phyloP scores from a whole-genome alignment of 2,113 vertebrate species.

The Azemiops feae region DNA sequence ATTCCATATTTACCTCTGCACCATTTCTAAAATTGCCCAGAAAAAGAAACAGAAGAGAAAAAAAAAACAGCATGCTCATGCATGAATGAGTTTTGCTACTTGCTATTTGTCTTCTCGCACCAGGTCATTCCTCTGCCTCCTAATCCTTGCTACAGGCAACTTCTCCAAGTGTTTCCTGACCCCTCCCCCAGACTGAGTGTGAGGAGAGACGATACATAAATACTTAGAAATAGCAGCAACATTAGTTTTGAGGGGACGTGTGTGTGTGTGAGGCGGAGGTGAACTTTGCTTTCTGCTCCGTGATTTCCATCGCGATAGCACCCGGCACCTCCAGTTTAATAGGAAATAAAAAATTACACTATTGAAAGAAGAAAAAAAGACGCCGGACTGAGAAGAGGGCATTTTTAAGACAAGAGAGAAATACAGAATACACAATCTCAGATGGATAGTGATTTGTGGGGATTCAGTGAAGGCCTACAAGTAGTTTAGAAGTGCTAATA shows the following conservation, averaged over 20 bases:
- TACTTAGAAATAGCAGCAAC: not conserved
- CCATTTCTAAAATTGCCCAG: too few species aligned
- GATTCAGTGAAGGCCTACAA: not conserved
- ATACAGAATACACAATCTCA: not conserved
- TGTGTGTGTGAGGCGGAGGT: not conserved
- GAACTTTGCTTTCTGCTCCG: not conserved
- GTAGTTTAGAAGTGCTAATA: not conserved
- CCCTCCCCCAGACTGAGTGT: not conserved
- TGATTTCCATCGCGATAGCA: not conserved
- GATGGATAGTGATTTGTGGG: not conserved
- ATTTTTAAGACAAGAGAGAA: not conserved
- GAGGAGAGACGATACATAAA: not conserved
- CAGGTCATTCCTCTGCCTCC: not conserved
- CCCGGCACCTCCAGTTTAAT: not conserved
- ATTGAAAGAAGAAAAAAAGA: not conserved
- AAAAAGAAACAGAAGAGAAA: not conserved
- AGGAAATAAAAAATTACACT: not conserved
- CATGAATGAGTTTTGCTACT: not conserved
- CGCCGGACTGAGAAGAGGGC: not conserved
- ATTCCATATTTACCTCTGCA: not conserved
- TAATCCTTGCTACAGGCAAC: not conserved
- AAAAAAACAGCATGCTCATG: not conserved
- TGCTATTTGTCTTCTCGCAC: not conserved
- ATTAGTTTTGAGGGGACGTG: too few species aligned
- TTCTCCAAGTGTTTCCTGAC: not conserved